A percentile compares a stretch with the other conserved stretches of the same genome.
Evolutionary conservation across 2,888 invertebrate genomes (phyloP).

Genomic region (Frankliniella intonsa): DNA sequence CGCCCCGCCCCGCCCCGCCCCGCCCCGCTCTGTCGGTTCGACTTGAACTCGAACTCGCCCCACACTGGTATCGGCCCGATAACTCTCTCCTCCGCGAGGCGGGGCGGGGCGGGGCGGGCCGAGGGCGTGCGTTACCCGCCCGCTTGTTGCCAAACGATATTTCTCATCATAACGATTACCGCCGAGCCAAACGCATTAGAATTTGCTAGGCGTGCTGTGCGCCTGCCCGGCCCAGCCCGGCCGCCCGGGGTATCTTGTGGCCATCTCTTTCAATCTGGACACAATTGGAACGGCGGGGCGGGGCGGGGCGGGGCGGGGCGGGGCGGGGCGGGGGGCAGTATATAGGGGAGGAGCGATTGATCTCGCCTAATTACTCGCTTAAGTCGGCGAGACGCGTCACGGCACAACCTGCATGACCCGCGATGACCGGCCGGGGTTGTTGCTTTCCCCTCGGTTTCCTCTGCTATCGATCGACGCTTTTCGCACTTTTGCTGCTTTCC

Average conservation of each 20-base stretch:
- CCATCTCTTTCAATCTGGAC: background rate
- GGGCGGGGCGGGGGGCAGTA: background rate
- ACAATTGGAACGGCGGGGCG: constrained; percentile 15
- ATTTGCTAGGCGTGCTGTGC: background rate
- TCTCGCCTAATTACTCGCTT: constrained; percentile 16
- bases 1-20: no score
- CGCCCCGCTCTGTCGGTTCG: no score
- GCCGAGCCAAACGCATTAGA: background rate
- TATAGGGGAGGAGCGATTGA: background rate
- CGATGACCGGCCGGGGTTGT: background rate
- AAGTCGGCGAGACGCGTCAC: constrained; percentile 15
- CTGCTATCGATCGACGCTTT: background rate
- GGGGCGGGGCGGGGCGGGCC: no score
- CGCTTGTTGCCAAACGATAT: background rate
- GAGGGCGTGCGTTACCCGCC: no score
- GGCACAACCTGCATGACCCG: background rate
- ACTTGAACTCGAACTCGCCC: no score
- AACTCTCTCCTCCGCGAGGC: no score
- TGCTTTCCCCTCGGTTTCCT: no score
- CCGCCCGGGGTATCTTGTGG: constrained; percentile 8
- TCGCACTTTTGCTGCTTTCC: no score
- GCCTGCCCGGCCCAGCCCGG: background rate
- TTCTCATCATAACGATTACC: background rate
- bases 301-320: background rate
- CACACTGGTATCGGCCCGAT: no score